Evolutionary conservation across 2,888 invertebrate species (phyloP).

Genomic region (Diarsia brunnea): DNA sequence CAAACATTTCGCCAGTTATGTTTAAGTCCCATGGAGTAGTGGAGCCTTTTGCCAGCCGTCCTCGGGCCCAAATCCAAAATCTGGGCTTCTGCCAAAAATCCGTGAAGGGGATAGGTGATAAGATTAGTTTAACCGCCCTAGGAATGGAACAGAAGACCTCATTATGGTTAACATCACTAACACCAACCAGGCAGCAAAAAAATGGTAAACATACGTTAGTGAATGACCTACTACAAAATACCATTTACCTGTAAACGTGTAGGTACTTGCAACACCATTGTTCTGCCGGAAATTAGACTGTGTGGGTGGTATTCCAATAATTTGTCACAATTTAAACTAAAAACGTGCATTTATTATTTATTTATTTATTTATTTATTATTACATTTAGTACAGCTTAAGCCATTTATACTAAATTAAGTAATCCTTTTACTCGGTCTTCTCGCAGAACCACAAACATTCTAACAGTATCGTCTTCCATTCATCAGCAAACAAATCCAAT

Average conservation of each 20-base stretch:
- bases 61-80: too few species aligned
- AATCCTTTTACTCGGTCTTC: too few species aligned
- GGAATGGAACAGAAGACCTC: background rate
- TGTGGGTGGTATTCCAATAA: background rate
- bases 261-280: slow-evolving; percentile 4
- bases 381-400: too few species aligned
- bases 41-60: background rate
- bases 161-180: too few species aligned
- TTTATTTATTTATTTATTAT: too few species aligned
- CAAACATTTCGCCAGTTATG: background rate
- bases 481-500: too few species aligned
- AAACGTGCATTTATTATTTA: background rate
- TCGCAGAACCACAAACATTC: too few species aligned
- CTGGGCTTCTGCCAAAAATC: background rate
- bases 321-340: background rate
- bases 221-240: background rate
- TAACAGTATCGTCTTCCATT: too few species aligned
- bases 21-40: background rate
- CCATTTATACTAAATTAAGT: too few species aligned
- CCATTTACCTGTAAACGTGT: background rate
- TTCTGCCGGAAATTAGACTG: background rate
- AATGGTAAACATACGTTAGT: background rate
- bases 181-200: background rate
- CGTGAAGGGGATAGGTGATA: background rate
- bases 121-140: too few species aligned